These are phyloP conservation scores for Leptopilina syphax DNA, from an alignment of 2,888 invertebrate genomes.

Conservation along the genomic window DNA sequence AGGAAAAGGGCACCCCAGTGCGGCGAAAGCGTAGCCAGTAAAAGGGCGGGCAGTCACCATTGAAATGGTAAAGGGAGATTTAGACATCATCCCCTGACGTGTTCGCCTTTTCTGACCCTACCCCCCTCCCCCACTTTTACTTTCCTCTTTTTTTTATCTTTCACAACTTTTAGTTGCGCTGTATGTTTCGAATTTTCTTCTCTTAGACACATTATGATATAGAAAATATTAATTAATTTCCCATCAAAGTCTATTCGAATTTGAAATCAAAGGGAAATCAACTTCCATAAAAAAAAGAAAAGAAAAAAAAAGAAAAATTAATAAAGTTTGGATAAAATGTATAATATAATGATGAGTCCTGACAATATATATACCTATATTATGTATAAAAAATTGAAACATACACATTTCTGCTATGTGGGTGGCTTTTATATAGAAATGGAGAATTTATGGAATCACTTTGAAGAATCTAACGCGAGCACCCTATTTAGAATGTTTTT, in stretches of 20 bases:
- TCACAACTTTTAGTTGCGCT: too few species aligned
- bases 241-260: too few species aligned
- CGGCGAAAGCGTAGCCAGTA: slow-evolving; percentile 63
- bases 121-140: slow-evolving; percentile 45
- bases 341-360: too few species aligned
- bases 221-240: too few species aligned
- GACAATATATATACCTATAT: not conserved
- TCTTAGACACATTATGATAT: too few species aligned
- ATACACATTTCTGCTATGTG: not conserved
- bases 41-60: slow-evolving; percentile 73
- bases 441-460: slow-evolving; percentile 22
- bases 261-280: too few species aligned
- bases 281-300: too few species aligned
- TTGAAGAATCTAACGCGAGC: slow-evolving; percentile 6
- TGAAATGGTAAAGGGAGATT: slow-evolving; percentile 73
- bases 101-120: slow-evolving; percentile 60
- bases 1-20: slow-evolving; percentile 59
- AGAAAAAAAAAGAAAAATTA: too few species aligned
- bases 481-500: slow-evolving; percentile 43
- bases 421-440: not conserved
- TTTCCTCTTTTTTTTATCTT: too few species aligned
- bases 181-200: too few species aligned
- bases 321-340: too few species aligned
- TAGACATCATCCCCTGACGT: slow-evolving; percentile 75
- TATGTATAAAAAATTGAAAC: not conserved